Percentiles rank a stretch among this genome's conserved stretches.
These are phyloP conservation scores for Drosophila arawakana DNA, from an alignment of 1,140 invertebrate species.

Conservation along the genomic window DNA sequence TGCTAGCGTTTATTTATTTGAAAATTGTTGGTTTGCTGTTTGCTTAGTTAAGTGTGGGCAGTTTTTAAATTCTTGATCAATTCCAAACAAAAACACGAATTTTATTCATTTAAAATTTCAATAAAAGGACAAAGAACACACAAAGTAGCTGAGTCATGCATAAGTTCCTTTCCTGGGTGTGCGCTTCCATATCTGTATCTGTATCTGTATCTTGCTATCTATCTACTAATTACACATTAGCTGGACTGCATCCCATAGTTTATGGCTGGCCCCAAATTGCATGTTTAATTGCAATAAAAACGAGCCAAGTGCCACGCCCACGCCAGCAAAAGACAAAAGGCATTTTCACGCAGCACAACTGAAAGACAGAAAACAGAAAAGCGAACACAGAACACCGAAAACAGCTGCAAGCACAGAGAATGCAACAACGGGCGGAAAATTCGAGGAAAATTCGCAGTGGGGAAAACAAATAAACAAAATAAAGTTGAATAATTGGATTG, in stretches of 20 bases:
- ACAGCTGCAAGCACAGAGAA: slow-evolving; percentile 54
- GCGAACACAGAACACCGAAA: slow-evolving; percentile 9
- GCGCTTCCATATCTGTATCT: background rate
- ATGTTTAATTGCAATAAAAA: slow-evolving; percentile 80
- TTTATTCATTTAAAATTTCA: background rate
- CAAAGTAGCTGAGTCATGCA: slow-evolving; percentile 10
- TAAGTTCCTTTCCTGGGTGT: background rate
- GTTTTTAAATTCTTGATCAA: no score
- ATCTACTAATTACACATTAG: slow-evolving; percentile 36
- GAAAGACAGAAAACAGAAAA: slow-evolving; percentile 67
- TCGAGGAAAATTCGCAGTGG: slow-evolving; percentile 44
- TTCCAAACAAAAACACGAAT: no score
- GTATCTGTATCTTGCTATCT: slow-evolving; percentile 4
- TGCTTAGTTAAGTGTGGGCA: slow-evolving; percentile 71
- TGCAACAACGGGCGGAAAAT: slow-evolving; percentile 42
- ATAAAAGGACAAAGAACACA: slow-evolving; percentile 6
- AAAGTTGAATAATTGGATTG: slow-evolving; percentile 6
- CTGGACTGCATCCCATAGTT: slow-evolving; percentile 63
- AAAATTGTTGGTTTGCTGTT: background rate
- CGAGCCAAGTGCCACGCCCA: slow-evolving; percentile 54
- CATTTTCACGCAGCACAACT: slow-evolving; percentile 62
- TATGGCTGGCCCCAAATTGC: slow-evolving; percentile 76
- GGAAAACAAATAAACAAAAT: slow-evolving; percentile 11
- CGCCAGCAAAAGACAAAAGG: slow-evolving; percentile 25
- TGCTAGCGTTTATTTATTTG: slow-evolving; percentile 15